These are phyloP conservation scores for Tholera decimalis DNA, from an alignment of 2,888 invertebrate genomes.

Conservation along the genomic window DNA sequence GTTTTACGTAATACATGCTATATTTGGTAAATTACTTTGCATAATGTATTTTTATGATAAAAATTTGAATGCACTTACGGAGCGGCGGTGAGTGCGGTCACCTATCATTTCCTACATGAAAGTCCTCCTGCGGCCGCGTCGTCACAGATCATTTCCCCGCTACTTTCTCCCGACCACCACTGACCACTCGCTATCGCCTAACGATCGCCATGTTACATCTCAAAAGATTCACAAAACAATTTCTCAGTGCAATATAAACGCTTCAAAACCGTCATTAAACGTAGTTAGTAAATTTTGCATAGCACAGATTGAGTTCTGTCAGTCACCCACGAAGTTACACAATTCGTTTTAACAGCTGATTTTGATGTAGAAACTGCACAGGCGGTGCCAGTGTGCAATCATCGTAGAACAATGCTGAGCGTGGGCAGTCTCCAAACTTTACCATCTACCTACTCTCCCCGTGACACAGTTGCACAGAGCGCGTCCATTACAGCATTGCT, in stretches of 20 bases:
- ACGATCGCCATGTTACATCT: conserved; percentile 38
- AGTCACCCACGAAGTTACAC: conserved; percentile 50
- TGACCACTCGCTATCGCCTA: conserved; percentile 57
- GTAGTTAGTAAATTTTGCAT: conserved; percentile 36
- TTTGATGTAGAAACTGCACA: conserved; percentile 54
- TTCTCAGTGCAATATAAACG: conserved; percentile 16
- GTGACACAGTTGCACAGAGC: background rate
- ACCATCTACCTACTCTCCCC: background rate
- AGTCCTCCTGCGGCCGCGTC: conserved; percentile 60
- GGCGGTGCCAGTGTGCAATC: conserved; percentile 55
- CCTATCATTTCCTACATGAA: conserved; percentile 65
- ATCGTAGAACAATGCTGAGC: conserved; percentile 61
- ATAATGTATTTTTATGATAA: conserved; percentile 25
- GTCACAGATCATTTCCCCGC: conserved; percentile 70
- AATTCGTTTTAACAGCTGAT: conserved; percentile 41
- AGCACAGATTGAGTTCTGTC: conserved; percentile 39
- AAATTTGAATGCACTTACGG: conserved; percentile 22
- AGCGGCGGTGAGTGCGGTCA: conserved; percentile 42
- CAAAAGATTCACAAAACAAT: conserved; percentile 41
- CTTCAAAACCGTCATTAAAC: conserved; percentile 36
- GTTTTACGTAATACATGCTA: conserved; percentile 19
- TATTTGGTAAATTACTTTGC: conserved; percentile 16
- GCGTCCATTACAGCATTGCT: conserved; percentile 24
- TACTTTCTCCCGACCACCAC: conserved; percentile 71
- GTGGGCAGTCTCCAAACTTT: conserved; percentile 61